A percentile compares a stretch with the other conserved stretches of the same genome.
These are phyloP conservation scores for Tiphia femorata DNA, from an alignment of 2,888 invertebrate species.

Conservation along the genomic window DNA sequence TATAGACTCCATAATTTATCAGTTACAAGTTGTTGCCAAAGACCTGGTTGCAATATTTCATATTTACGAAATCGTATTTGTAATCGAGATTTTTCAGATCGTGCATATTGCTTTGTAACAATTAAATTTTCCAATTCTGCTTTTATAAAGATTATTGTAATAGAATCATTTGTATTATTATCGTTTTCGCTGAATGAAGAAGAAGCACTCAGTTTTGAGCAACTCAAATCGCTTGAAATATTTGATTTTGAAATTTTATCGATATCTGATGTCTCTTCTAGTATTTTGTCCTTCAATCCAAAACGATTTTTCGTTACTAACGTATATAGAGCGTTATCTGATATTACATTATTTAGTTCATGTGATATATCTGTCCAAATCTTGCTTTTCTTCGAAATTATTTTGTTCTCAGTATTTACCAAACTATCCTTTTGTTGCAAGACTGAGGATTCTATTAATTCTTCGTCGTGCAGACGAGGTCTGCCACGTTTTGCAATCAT, in stretches of 20 bases:
- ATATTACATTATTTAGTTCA: slow-evolving; percentile 1
- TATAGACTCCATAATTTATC: slow-evolving; percentile 5
- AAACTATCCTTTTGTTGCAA: background rate
- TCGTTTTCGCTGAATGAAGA: background rate
- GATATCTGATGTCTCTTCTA: background rate
- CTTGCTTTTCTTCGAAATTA: background rate
- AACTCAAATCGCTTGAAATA: slow-evolving; percentile 1
- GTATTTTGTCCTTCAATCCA: background rate
- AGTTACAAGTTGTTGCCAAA: slow-evolving; percentile 15
- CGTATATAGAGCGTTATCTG: background rate
- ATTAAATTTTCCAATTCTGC: slow-evolving; percentile 8
- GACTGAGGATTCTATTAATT: background rate
- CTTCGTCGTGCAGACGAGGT: slow-evolving; percentile 4
- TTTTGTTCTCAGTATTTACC: background rate
- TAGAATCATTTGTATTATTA: background rate
- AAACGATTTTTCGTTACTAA: slow-evolving; percentile 1
- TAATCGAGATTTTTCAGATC: slow-evolving; percentile 1
- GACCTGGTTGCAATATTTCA: slow-evolving; percentile 7
- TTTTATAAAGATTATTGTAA: background rate
- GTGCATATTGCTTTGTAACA: slow-evolving; percentile 1
- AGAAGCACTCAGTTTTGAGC: background rate
- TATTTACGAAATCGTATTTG: slow-evolving; percentile 2
- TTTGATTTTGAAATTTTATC: background rate
- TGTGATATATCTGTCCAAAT: background rate
- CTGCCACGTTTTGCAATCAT: slow-evolving; percentile 1